Conservation (phyloP, 2,888 invertebrate species). For the Drosophila nigricruria region DNA sequence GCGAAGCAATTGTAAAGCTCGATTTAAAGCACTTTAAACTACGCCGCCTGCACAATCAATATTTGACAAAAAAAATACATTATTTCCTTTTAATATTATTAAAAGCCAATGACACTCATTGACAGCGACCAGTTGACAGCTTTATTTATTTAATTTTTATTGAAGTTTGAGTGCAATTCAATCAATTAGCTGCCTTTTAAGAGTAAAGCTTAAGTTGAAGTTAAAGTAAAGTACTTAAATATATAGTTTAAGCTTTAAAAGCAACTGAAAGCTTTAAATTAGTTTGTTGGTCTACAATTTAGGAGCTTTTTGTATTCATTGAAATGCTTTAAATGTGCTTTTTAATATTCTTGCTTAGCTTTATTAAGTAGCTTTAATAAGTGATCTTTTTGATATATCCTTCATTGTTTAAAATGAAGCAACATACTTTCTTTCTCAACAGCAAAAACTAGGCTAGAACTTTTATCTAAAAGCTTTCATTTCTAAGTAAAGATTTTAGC, state of each 20-base stretch:
- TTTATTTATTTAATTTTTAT: background rate
- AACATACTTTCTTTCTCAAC: too few species aligned
- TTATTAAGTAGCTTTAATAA: background rate
- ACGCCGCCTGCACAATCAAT: background rate
- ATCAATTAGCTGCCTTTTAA: background rate
- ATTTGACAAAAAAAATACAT: conserved; percentile 8
- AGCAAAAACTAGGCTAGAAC: background rate
- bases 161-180: background rate
- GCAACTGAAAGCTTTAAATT: background rate
- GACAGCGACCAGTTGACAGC: conserved; percentile 2
- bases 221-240: too few species aligned
- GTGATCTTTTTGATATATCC: too few species aligned
- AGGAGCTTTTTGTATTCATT: background rate
- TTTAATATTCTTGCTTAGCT: background rate
- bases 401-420: too few species aligned
- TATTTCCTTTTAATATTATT: conserved; percentile 2
- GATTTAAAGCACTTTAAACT: conserved; percentile 13
- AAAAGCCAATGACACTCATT: conserved; percentile 2
- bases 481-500: too few species aligned
- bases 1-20: conserved; percentile 22
- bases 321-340: background rate
- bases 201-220: too few species aligned
- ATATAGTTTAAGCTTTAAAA: background rate
- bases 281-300: background rate
- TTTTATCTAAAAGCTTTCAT: background rate